phyloP scores from a whole-genome alignment of 2,888 invertebrate species.

The Pseudococcus viburni region DNA sequence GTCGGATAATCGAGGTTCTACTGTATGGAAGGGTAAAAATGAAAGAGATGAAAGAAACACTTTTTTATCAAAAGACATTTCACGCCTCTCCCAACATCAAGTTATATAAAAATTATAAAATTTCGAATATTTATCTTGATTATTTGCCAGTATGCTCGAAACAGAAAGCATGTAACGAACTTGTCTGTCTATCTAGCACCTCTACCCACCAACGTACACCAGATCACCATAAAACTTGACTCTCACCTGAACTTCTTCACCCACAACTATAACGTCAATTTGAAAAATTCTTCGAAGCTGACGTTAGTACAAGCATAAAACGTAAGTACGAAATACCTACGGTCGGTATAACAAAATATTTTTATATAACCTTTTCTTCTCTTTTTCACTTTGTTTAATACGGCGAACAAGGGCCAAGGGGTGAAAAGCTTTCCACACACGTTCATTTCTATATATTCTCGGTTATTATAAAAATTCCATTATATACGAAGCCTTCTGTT shows the following conservation, averaged over 20 bases:
- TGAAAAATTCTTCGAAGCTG: background rate
- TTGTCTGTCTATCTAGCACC: background rate
- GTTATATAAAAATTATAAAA: background rate
- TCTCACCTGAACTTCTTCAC: constrained; percentile 14
- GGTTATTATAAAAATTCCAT: constrained; percentile 18
- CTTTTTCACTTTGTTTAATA: background rate
- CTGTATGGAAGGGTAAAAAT: too few relatives aligned
- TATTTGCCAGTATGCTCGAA: background rate
- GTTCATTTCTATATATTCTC: background rate
- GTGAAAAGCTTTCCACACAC: background rate
- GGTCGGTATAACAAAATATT: background rate
- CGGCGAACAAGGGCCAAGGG: background rate
- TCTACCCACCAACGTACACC: background rate
- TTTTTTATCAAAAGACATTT: too few relatives aligned
- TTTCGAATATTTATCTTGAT: constrained; percentile 24
- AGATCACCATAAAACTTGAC: background rate
- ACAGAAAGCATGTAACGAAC: background rate
- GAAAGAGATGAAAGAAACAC: too few relatives aligned
- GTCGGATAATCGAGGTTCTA: too few relatives aligned
- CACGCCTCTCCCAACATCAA: too few relatives aligned
- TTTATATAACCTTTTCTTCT: background rate
- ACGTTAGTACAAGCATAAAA: background rate
- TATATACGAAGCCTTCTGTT: background rate
- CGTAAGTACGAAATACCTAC: background rate
- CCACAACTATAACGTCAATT: background rate